Base-by-base conservation (phyloP, 2,113 vertebrate species). In the Apodemus speciosus region DNA sequence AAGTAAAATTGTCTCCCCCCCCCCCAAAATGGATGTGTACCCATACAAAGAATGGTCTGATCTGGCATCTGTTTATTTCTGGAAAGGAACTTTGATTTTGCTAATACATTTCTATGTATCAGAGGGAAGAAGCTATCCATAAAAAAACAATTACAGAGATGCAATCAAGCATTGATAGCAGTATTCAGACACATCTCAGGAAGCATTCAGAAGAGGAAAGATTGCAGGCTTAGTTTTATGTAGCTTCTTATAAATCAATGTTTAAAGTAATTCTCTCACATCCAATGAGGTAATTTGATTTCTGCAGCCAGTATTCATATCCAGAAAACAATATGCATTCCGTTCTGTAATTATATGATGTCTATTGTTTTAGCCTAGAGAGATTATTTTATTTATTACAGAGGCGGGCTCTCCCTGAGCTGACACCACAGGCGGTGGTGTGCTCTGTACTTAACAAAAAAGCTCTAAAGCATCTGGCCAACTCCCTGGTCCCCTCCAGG, bases 81-180 rank as follows among this genome's bases (percentile, higher is more conserved):
- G 64, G 76, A 95, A 95, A 92, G 88, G 56, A 93, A 71, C 87
- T 97, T 97, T 93, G 64, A 95, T 97, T 97, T 85, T 93, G 94
- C 95, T 96, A 96, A 96, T 96, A 84, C 73, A 92, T 97, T 96
- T 97, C 81, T 96, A 88, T 96, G 93, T 92, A 95, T 94, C 95
- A 90, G 53, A 83, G 90, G 58, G 58, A 43, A 95, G 77, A 66
- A 90, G 80, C 95, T 10, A 27, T 97, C 97, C 95, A 97, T 98
- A 94, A 97, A 98, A 97, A 98, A 95, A 96, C 95, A 97, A 97
- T 98, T 97, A 96, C 94, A 97, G 95, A 96, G 96, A 95, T 75
- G 95, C 97, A 97, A 96, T 95, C 96, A 89, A 95, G 95, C 94
- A 83, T 40, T 97, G 89, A 85, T 81, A 94, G 85, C 88, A 62